phyloP scores from a whole-genome alignment of 2,113 vertebrate genomes.

The Bujurquina vittata region DNA sequence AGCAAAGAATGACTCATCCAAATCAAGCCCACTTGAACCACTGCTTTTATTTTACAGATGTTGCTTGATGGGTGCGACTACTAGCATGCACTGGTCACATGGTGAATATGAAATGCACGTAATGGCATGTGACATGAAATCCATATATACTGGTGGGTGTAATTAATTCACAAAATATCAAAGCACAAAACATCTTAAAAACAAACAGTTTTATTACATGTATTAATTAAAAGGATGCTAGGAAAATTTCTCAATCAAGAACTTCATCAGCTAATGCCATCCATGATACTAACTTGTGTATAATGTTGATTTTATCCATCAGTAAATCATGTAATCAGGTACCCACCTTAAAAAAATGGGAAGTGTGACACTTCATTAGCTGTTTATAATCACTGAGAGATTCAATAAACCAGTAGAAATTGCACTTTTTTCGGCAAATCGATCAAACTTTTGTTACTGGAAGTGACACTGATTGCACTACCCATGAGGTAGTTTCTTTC shows the following conservation, averaged over 20 bases:
- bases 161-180: conserved; percentile 28
- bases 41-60: conserved; percentile 38
- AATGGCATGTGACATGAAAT: conserved; percentile 51
- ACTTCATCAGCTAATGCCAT: neutral
- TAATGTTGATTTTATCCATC: neutral
- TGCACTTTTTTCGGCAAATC: too few species aligned
- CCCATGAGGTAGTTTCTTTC: neutral
- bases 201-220: neutral
- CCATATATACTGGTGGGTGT: conserved; percentile 49
- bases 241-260: neutral
- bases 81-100: conserved; percentile 54
- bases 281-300: neutral
- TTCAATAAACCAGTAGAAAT: too few species aligned
- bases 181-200: neutral
- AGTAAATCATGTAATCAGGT: neutral
- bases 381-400: too few species aligned
- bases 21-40: conserved; percentile 66
- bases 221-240: neutral
- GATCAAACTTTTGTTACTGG: too few species aligned
- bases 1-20: conserved; percentile 9
- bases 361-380: too few species aligned
- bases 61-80: conserved; percentile 24
- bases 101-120: conserved; percentile 51
- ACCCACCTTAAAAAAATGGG: too few species aligned
- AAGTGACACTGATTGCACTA: too few species aligned